A percentile compares a stretch with the other conserved stretches of the same genome.
Conservation (phyloP, 2,797 vertebrate species). For the Danio choprae region DNA sequence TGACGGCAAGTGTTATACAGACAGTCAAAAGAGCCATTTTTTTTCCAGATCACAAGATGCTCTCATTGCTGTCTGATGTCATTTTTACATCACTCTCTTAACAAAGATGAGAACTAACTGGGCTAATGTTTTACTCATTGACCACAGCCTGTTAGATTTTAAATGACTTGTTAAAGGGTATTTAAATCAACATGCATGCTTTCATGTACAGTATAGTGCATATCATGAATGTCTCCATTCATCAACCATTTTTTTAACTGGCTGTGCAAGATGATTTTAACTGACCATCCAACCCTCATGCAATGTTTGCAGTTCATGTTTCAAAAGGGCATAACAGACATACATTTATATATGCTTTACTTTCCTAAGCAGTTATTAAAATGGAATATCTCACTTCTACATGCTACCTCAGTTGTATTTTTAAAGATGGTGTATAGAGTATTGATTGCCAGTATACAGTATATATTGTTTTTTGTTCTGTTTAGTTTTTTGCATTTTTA, state of each 20-base stretch:
- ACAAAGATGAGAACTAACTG: constrained; percentile 52
- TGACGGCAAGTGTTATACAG: constrained; percentile 59
- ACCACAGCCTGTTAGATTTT: constrained; percentile 41
- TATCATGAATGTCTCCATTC: not conserved
- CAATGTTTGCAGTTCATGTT: not conserved
- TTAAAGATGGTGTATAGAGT: not conserved
- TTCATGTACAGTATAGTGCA: constrained; percentile 5
- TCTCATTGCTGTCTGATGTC: constrained; percentile 40
- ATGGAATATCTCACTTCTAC: not conserved
- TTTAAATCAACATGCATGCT: constrained; percentile 16
- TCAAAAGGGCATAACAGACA: not conserved
- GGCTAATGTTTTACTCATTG: constrained; percentile 57
- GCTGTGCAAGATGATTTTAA: not conserved
- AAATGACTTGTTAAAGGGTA: constrained; percentile 13
- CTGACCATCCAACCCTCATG: not conserved
- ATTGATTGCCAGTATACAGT: not conserved
- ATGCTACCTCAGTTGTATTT: not conserved
- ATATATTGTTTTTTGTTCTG: too few species aligned
- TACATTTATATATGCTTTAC: not conserved
- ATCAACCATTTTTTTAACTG: not conserved
- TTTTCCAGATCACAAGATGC: constrained; percentile 35
- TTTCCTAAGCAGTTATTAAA: not conserved
- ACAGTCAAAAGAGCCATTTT: constrained; percentile 25
- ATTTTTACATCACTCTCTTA: constrained; percentile 56
- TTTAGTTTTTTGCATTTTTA: too few species aligned